These are phyloP conservation scores for Epicampocera succincta DNA, from an alignment of 2,888 invertebrate species.

Conservation along the genomic window DNA sequence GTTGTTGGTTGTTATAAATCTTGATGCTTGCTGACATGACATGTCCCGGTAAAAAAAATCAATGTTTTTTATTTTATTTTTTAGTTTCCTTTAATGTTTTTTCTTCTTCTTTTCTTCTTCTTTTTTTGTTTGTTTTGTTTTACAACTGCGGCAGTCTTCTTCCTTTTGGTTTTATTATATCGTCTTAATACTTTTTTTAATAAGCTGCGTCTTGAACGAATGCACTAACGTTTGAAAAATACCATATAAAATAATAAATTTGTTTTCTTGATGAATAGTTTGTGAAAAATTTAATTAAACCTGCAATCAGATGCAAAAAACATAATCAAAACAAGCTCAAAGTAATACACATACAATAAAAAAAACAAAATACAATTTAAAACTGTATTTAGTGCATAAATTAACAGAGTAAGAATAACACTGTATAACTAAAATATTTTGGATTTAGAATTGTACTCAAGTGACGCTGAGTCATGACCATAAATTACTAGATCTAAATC, in stretches of 20 bases:
- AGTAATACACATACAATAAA: too few species aligned
- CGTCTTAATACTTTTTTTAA: constrained; percentile 1
- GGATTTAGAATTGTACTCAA: too few species aligned
- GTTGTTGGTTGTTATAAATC: constrained; percentile 75
- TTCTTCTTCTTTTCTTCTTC: too few species aligned
- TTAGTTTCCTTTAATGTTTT: constrained; percentile 20
- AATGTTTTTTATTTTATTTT: constrained; percentile 15
- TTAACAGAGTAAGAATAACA: too few species aligned
- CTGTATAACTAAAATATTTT: too few species aligned
- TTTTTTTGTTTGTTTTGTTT: background rate
- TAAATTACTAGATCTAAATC: too few species aligned
- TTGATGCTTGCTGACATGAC: constrained; percentile 82
- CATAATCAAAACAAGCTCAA: too few species aligned
- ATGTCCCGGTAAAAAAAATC: constrained; percentile 76
- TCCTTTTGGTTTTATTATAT: constrained; percentile 9
- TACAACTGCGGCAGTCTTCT: constrained; percentile 29
- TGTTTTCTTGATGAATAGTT: constrained; percentile 52
- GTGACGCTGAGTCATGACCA: too few species aligned
- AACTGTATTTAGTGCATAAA: too few species aligned
- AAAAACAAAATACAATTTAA: too few species aligned
- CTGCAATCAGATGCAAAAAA: constrained; percentile 39
- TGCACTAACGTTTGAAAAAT: constrained; percentile 5
- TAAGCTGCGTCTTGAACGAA: constrained; percentile 45
- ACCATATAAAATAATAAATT: constrained; percentile 33
- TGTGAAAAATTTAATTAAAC: constrained; percentile 31